Evolutionary conservation across 2,797 vertebrate genomes (phyloP), one percentile per base, ranked within the genome.

Genomic region (Todus mexicanus): DNA sequence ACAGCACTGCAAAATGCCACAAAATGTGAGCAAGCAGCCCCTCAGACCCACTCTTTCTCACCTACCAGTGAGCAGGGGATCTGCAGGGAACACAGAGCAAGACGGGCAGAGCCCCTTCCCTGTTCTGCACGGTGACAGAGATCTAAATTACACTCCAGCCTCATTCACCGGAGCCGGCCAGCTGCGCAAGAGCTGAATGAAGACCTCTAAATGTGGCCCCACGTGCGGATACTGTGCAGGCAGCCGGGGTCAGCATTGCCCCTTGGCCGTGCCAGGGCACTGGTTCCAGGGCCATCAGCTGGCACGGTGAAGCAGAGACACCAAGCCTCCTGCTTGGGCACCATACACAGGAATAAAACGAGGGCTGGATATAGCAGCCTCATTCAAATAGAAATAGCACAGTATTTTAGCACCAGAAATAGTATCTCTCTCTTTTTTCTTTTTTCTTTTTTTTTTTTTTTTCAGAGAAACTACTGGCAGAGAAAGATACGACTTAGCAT

Each of bases 401-500:
- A 8, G 73, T 40, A 69, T 80, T 93, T 85, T 89, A 86, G 63
- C 45, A 92, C 64, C 87, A 95, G 65, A 92, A 95, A 94, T 93
- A 94, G 92, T 75, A 87, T 75, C 35, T 74, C 29, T 61, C 33
- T 45, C n/a, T 40, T 12, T 27, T 20, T 31, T 75, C 7, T 45
- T 69, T 35, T 29, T 65, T 35, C 56, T 71, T 60, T 20, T 37
- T 78, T 56, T 64, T 42, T 21, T 1, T 81, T 63, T 66, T 45
- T 29, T 1, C 17, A 53, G n/a, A 1, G 3, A 89, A 92, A 84
- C 73, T 86, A 94, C 84, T 96, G 93, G 76, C 89, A 95, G 76
- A 91, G 93, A 95, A 93, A 91, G 89, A 93, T 91, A 88, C 70
- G 87, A 92, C 93, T 96, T 95, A 92, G 92, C 95, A 96, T 94